Base-by-base conservation (phyloP, 2,113 vertebrate genomes). In the Seriola aureovittata region DNA sequence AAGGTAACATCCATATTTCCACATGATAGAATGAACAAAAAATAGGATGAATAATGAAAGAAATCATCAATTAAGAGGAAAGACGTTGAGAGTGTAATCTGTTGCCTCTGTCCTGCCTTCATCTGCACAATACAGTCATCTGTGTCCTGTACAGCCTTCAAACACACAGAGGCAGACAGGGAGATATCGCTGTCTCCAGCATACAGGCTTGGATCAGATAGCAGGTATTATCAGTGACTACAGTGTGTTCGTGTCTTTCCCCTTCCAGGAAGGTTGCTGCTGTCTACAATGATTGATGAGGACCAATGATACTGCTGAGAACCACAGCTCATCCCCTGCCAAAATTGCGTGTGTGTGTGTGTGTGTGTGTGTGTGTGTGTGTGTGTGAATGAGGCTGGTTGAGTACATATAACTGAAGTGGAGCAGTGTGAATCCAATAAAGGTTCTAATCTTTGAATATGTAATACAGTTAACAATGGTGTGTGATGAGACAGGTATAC, bases 251-350 rank as follows among this genome's bases (percentile, higher is more conserved):
- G 55, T 74, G 87, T 85, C 64, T 80, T 58, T 55, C 63, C 81
- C 32, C 85, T 87, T 90, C 90, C 86, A 89, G 87, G 73, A 90
- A 90, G 89, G 74, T 44, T 89, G 87, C 76, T 75, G 86, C 81
- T 89, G 91, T 92, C 90, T 71, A 17, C 85, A 69, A 19, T 90
- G 88, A 92, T 90, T 89, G 88, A 92, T 92, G 90, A 88, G 72
- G 67, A 83, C 86, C 88, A 81, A 13, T 81, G 92, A 92, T 88
- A 90, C 75, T 71, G 75, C 90, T 89, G 86, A 92, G 79, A 80
- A 84, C 58, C 80, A 80, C 80, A 64, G 83, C 87, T 86, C 84
- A 85, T 73, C 75, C 69, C 21, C 76, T 80, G 81, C 80, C 70
- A 81, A 79, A 81, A 19, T 67, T 29, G 29, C 29, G 2, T 29